Percentiles rank a stretch among this genome's conserved stretches.
Conservation (phyloP, 2,888 invertebrate species). For the Xanthorhoe spadicearia region DNA sequence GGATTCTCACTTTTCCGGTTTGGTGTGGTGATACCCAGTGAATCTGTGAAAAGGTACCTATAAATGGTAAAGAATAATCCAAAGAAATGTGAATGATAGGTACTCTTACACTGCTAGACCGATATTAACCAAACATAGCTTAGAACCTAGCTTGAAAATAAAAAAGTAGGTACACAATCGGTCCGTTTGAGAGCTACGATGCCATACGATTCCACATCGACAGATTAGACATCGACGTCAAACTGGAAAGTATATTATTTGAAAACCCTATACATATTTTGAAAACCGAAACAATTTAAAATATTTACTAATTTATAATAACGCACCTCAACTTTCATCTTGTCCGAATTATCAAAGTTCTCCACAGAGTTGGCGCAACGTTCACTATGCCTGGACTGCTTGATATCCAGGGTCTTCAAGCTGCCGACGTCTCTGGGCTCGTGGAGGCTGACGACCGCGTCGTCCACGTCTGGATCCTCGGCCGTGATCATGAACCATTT, state of each 20-base stretch:
- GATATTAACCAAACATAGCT: too few species aligned
- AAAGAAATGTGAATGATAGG: too few species aligned
- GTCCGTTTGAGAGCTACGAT: too few species aligned
- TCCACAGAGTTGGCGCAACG: constrained; percentile 71
- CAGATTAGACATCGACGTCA: too few species aligned
- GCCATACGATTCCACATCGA: too few species aligned
- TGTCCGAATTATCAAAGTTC: constrained; percentile 71
- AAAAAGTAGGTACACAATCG: too few species aligned
- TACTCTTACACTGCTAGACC: too few species aligned
- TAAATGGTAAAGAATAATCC: too few species aligned
- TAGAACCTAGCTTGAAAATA: too few species aligned
- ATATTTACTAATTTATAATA: not conserved
- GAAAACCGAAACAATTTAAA: too few species aligned
- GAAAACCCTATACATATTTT: too few species aligned
- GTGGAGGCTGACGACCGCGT: constrained; percentile 54
- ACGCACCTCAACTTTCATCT: constrained; percentile 63
- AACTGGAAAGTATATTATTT: too few species aligned
- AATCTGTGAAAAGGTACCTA: constrained; percentile 52
- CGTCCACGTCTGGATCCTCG: constrained; percentile 71
- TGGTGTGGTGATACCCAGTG: constrained; percentile 77
- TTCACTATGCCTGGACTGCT: constrained; percentile 69
- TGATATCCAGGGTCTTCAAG: constrained; percentile 68
- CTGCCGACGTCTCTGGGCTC: constrained; percentile 64
- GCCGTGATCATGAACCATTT: constrained; percentile 78
- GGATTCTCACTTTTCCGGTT: constrained; percentile 63